Base-by-base conservation (phyloP, 1,140 invertebrate species). In the Ridgeia piscesae region DNA sequence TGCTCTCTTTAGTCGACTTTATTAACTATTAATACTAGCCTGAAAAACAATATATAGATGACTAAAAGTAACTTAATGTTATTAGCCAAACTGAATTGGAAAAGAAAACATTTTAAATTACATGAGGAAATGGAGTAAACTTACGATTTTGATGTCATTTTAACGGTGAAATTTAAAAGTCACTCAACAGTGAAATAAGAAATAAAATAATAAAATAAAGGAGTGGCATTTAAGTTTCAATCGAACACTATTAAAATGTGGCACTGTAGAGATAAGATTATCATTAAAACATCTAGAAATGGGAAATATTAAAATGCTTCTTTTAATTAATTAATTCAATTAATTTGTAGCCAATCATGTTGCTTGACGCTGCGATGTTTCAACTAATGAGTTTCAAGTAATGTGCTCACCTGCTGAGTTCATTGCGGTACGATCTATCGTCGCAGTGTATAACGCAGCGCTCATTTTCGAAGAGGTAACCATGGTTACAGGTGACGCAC, bases 401-500 rank as follows among this genome's bases (percentile, higher is more conserved):
- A 11, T 42, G 14, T 2, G 2, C 9, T 90, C 21, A 90, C 89
- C 35, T 34, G 34, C 34, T 34, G 89, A 90, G 89, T 34, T 34
- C 34, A 90, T 90, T 90, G 34, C 89, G 33, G 35, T 33, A 90
- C 89, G 33, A 34, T 14, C 35, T 21, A n/a, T 42, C 89, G 17
- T 90, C 34, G 34, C 91, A 77, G 91, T 48, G 91, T 33, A 34
- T 17, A 4, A 77, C 91, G 33, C 50, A 35, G 9, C 9, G 34
- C 34, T 91, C 35, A 14, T 91, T 35, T 21, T 35, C 33, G 34
- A 90, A 42, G 17, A 89, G 77, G 89, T 89, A 92, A 48, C 92
- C 92, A 89, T 89, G 35, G 35, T 89, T 42, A 35, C 92, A 92
- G n/a, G 77, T 89, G 35, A 42, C 42, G 89, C 92, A 92, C 42